Percentiles rank a stretch among this genome's conserved stretches.
Conservation (phyloP, 2,797 vertebrate genomes). For the Coregonus suidteri region DNA sequence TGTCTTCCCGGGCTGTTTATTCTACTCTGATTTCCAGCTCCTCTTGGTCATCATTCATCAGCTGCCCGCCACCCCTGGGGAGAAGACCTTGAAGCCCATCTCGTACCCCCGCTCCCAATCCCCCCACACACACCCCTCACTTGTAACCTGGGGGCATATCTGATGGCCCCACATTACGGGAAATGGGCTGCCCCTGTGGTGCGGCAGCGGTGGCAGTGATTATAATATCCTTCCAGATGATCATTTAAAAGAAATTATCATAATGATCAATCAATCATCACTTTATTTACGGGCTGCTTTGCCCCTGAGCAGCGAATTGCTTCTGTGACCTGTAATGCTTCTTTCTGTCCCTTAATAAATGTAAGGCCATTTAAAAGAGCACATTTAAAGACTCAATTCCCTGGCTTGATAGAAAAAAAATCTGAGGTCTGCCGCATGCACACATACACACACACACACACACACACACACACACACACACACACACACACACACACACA, state of each 20-base stretch:
- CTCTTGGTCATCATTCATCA: slow-evolving; percentile 78
- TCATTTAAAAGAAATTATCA: slow-evolving; percentile 95
- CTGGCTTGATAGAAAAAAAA: slow-evolving; percentile 56
- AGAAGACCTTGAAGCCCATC: slow-evolving; percentile 54
- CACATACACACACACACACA: not conserved
- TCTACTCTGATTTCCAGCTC: slow-evolving; percentile 78
- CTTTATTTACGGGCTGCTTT: slow-evolving; percentile 62
- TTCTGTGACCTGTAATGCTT: slow-evolving; percentile 87
- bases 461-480: slow-evolving; percentile 38
- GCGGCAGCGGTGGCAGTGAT: slow-evolving; percentile 70
- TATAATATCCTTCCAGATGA: slow-evolving; percentile 87
- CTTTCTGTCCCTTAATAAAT: slow-evolving; percentile 83
- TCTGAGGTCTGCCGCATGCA: too few species aligned
- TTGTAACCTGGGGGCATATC: slow-evolving; percentile 78
- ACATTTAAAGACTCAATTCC: slow-evolving; percentile 72
- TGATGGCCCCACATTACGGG: slow-evolving; percentile 71
- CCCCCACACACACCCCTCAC: slow-evolving; percentile 33
- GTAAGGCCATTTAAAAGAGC: slow-evolving; percentile 73
- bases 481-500: slow-evolving; percentile 32
- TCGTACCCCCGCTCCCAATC: not conserved
- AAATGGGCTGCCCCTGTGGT: slow-evolving; percentile 71
- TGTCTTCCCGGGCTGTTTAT: slow-evolving; percentile 68
- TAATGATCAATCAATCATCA: slow-evolving; percentile 96
- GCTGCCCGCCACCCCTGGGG: slow-evolving; percentile 54
- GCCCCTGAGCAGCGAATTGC: slow-evolving; percentile 77